A percentile compares a stretch with the other conserved stretches of the same genome.
Conservation (phyloP, 2,888 invertebrate species). For the Cephus nigrinus region DNA sequence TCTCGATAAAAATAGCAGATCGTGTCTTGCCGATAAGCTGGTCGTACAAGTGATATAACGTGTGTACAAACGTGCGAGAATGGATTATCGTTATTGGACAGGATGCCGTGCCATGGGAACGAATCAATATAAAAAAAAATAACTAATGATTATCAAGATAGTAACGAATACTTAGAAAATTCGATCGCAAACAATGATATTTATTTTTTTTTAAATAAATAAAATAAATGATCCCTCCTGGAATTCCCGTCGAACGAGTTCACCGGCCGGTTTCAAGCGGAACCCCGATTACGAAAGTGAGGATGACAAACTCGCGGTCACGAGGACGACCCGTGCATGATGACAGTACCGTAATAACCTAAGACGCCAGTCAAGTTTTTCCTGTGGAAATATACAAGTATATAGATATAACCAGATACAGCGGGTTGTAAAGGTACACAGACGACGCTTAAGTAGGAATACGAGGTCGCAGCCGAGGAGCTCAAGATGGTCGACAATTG, state of each 20-base stretch:
- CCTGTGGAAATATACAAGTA: neutral
- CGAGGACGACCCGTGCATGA: slow-evolving; percentile 34
- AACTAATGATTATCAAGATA: neutral
- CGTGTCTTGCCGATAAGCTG: neutral
- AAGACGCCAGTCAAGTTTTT: neutral
- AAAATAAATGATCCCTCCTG: neutral
- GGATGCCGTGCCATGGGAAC: neutral
- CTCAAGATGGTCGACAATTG: slow-evolving; percentile 20
- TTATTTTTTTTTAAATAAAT: neutral
- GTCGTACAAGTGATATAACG: neutral
- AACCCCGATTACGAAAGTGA: slow-evolving; percentile 26
- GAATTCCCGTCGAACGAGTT: neutral
- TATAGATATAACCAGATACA: neutral
- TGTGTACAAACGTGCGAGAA: neutral
- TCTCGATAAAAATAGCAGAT: neutral
- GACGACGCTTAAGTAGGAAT: neutral
- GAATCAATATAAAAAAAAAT: neutral
- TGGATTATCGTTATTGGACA: neutral
- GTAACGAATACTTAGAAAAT: neutral
- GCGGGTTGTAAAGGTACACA: neutral
- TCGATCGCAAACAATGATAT: neutral
- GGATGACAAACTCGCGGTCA: slow-evolving; percentile 36
- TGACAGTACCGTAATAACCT: slow-evolving; percentile 20
- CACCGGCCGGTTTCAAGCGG: slow-evolving; percentile 6
- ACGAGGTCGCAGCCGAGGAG: neutral